Evolutionary conservation across 2,888 invertebrate species (phyloP).

Genomic region (Pantelozetes paolii): DNA sequence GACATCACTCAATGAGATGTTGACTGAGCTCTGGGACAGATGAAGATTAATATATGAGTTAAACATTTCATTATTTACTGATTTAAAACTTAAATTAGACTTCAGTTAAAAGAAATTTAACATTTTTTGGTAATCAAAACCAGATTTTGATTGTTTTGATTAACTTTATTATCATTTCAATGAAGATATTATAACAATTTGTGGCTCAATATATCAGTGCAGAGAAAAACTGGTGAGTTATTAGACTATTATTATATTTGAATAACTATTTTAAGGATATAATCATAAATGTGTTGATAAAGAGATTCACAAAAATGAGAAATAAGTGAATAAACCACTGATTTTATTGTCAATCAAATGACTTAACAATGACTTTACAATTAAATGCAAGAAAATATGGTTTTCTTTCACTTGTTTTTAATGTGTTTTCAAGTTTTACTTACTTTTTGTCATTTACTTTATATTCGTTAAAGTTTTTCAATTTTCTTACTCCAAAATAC

Average conservation of each 20-base stretch:
- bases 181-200: background rate
- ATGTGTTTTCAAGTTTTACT: too few species aligned
- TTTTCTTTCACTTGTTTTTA: too few species aligned
- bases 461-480: too few species aligned
- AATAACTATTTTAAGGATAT: background rate
- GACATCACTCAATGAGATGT: background rate
- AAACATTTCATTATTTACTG: background rate
- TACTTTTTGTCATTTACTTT: too few species aligned
- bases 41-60: slow-evolving; percentile 16
- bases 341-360: slow-evolving; percentile 3
- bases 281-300: background rate
- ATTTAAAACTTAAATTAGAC: too few species aligned
- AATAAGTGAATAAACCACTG: background rate
- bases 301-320: too few species aligned
- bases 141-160: slow-evolving; percentile 5
- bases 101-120: too few species aligned
- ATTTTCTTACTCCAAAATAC: too few species aligned
- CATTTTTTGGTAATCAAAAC: too few species aligned
- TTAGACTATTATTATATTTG: background rate
- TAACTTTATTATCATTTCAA: background rate
- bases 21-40: background rate
- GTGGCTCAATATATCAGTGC: background rate
- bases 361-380: slow-evolving; percentile 14
- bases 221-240: slow-evolving; percentile 18
- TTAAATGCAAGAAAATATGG: background rate